These are phyloP conservation scores for Micropoecilia bifurca DNA, from an alignment of 2,797 vertebrate species.

Conservation along the genomic window DNA sequence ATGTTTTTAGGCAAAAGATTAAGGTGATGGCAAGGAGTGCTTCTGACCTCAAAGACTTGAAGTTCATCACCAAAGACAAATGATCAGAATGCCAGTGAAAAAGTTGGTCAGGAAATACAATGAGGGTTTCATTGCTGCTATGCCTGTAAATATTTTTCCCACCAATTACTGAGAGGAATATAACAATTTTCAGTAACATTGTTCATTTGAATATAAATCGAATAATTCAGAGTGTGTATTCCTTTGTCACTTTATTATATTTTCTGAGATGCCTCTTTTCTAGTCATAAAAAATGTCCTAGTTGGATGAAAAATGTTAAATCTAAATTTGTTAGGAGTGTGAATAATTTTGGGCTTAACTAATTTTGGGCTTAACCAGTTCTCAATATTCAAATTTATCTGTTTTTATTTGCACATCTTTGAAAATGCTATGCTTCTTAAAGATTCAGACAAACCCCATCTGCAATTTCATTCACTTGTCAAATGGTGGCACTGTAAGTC, in stretches of 20 bases:
- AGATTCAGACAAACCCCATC: not conserved
- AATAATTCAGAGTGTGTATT: not conserved
- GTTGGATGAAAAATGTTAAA: not conserved
- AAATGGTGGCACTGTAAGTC: slow-evolving; percentile 4
- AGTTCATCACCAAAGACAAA: not conserved
- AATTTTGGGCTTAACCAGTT: no score
- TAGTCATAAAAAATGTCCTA: not conserved
- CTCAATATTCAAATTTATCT: not conserved
- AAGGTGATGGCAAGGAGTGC: not conserved
- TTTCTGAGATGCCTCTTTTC: not conserved
- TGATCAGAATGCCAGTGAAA: not conserved
- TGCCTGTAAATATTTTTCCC: not conserved
- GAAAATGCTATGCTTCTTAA: not conserved
- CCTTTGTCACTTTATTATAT: not conserved
- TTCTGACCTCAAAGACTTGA: not conserved
- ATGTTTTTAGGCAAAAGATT: not conserved
- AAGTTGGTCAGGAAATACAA: not conserved
- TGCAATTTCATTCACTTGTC: slow-evolving; percentile 7
- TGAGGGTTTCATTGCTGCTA: not conserved
- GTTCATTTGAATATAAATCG: not conserved
- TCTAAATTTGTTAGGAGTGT: not conserved
- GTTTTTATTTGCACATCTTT: not conserved
- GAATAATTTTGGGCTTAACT: not conserved
- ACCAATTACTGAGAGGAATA: not conserved
- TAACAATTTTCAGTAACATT: not conserved